A percentile compares a stretch with the other conserved stretches of the same genome.
phyloP scores from a whole-genome alignment of 2,113 vertebrate genomes.

The Anhinga rufa region DNA sequence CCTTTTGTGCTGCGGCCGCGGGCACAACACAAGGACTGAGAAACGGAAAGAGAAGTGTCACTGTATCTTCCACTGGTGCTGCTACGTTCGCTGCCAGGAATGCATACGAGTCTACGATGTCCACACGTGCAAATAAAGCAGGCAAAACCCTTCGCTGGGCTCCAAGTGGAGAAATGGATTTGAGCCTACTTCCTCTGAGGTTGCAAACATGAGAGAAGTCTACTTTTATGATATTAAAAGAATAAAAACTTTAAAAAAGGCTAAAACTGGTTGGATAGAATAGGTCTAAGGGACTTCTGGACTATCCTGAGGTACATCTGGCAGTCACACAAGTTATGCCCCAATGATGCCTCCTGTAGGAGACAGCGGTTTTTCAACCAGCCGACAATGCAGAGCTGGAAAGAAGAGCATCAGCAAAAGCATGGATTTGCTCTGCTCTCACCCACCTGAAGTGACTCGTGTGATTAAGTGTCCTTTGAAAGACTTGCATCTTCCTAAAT shows the following conservation, averaged over 20 bases:
- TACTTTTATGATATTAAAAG: conserved; percentile 36
- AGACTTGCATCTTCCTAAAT: conserved; percentile 33
- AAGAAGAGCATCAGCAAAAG: neutral
- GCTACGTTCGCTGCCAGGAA: conserved; percentile 83
- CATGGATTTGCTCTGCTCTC: conserved; percentile 16
- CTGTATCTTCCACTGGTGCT: conserved; percentile 85
- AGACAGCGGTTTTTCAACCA: neutral
- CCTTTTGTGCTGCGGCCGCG: conserved; percentile 79
- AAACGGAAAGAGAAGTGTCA: conserved; percentile 78
- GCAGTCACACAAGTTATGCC: neutral
- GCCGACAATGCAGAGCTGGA: neutral
- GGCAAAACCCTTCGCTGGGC: neutral
- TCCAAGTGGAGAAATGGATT: conserved; percentile 2
- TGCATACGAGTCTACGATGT: conserved; percentile 80
- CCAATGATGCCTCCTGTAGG: neutral
- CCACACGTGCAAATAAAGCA: conserved; percentile 80
- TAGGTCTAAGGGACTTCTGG: conserved; percentile 58
- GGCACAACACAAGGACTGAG: conserved; percentile 80
- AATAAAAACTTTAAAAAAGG: conserved; percentile 22
- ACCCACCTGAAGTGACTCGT: neutral
- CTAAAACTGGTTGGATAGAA: conserved; percentile 58
- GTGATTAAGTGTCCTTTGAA: conserved; percentile 57
- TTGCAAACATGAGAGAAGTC: conserved; percentile 38
- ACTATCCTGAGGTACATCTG: conserved; percentile 1
- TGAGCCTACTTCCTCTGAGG: conserved; percentile 48